Conservation (phyloP, 2,797 vertebrate species). For the Botia kubotai region DNA sequence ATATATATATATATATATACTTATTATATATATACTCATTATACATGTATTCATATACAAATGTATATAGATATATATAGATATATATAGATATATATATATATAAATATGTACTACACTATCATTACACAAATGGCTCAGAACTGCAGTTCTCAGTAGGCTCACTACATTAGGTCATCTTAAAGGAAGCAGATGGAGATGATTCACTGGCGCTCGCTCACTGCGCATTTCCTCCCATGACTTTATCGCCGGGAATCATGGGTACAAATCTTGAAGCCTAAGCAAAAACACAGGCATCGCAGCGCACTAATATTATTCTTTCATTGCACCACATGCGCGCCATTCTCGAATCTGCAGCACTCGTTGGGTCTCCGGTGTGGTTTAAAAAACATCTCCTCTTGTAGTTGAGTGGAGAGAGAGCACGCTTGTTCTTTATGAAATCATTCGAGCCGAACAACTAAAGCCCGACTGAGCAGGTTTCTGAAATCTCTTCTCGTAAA, state of each 20-base stretch:
- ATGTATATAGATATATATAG: too few species aligned
- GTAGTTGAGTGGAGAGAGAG: conserved; percentile 69
- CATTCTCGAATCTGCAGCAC: conserved; percentile 53
- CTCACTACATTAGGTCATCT: conserved; percentile 9
- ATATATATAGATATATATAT: too few species aligned
- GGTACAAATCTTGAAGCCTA: not conserved
- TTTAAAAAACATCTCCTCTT: conserved; percentile 70
- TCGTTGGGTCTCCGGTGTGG: conserved; percentile 66
- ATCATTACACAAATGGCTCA: not conserved
- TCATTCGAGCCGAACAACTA: conserved; percentile 73
- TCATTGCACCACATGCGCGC: conserved; percentile 19
- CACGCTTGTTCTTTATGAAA: conserved; percentile 74
- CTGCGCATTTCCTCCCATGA: conserved; percentile 42
- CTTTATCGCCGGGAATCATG: conserved; percentile 30
- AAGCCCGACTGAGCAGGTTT: conserved; percentile 64
- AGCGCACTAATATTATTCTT: conserved; percentile 9
- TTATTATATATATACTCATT: too few species aligned
- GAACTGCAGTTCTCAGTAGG: not conserved
- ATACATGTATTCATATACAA: too few species aligned
- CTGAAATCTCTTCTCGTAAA: conserved; percentile 72
- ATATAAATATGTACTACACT: not conserved
- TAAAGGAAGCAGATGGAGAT: conserved; percentile 40
- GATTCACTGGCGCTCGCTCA: conserved; percentile 33
- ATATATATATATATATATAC: too few species aligned
- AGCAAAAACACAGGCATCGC: conserved; percentile 12